Conservation (phyloP, 2,888 invertebrate genomes). For the Eupithecia dodoneata region DNA sequence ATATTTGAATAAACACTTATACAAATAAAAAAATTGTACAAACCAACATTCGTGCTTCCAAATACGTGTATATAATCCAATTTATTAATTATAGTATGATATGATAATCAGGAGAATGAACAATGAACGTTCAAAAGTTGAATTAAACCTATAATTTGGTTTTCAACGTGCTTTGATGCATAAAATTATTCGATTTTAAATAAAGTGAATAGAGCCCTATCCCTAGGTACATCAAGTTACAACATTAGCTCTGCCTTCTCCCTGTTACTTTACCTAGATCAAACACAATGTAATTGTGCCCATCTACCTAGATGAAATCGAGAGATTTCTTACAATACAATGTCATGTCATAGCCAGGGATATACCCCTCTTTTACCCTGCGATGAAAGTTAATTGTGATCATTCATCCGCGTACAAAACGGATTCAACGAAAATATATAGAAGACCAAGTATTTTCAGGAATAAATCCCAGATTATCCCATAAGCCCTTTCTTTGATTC, state of each 20-base stretch:
- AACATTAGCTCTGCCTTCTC: neutral
- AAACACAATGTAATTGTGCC: neutral
- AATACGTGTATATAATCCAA: no score
- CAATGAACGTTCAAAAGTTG: neutral
- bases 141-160: neutral
- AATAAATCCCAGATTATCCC: conserved; percentile 23
- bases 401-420: conserved; percentile 23
- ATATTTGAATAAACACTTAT: no score
- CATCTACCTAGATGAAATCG: neutral
- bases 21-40: no score
- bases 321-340: neutral
- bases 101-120: neutral
- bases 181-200: neutral
- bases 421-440: conserved; percentile 27
- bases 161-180: neutral
- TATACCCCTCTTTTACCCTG: neutral
- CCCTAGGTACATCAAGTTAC: neutral
- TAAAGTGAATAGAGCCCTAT: neutral
- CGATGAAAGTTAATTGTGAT: conserved; percentile 22
- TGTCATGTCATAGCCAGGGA: no score
- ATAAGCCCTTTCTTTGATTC: conserved; percentile 29
- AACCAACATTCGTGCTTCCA: no score
- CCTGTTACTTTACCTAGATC: neutral
- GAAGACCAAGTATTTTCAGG: conserved; percentile 25
- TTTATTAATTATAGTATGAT: no score